phyloP scores from a whole-genome alignment of 2,888 invertebrate species.

The Chrysolina oricalcia region DNA sequence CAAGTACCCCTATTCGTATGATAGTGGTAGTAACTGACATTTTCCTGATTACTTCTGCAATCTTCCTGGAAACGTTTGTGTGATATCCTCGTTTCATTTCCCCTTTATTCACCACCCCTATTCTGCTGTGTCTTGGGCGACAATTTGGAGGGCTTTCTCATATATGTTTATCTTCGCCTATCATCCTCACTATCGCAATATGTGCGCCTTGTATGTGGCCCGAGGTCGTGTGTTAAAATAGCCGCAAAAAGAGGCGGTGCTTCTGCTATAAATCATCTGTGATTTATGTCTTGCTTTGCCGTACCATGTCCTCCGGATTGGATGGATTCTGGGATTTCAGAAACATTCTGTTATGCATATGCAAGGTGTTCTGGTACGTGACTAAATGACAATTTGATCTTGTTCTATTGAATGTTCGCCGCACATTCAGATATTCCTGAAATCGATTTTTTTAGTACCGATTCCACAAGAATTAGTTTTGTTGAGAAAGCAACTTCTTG shows the following conservation, averaged over 20 bases:
- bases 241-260: not conserved
- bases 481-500: too few species aligned
- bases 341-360: not conserved
- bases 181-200: conserved; percentile 10
- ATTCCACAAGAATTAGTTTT: too few species aligned
- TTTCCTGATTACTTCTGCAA: not conserved
- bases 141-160: conserved; percentile 4
- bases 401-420: too few species aligned
- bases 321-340: not conserved
- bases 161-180: conserved; percentile 7
- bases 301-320: not conserved
- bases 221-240: conserved; percentile 1
- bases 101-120: not conserved
- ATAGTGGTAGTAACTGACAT: not conserved
- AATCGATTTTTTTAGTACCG: too few species aligned
- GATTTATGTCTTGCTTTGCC: not conserved
- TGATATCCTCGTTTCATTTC: not conserved
- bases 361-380: not conserved
- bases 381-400: too few species aligned
- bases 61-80: not conserved
- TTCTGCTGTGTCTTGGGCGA: not conserved
- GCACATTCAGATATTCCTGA: too few species aligned
- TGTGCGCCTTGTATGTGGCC: not conserved
- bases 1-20: not conserved
- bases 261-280: conserved; percentile 4